phyloP scores from a whole-genome alignment of 2,113 vertebrate species.

The Sigmodon hispidus region DNA sequence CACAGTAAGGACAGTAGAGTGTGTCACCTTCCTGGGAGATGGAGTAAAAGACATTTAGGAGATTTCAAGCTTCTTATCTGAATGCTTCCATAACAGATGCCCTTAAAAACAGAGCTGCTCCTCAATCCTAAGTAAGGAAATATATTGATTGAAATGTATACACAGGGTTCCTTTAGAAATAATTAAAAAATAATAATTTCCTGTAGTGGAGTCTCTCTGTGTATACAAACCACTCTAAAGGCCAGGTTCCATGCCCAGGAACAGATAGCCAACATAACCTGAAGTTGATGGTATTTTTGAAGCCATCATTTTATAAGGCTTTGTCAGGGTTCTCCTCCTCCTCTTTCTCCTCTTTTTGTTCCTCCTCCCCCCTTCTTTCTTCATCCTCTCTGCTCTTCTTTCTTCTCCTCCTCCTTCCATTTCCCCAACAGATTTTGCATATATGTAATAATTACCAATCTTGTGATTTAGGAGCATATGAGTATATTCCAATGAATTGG shows the following conservation, averaged over 20 bases:
- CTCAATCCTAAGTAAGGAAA: not conserved
- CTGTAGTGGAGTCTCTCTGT: not conserved
- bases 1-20: not conserved
- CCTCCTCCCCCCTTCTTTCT: too few species aligned
- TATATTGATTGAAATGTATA: not conserved
- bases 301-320: not conserved
- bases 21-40: not conserved
- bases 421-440: not conserved
- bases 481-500: not conserved
- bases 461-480: not conserved
- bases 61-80: not conserved
- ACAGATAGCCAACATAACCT: not conserved
- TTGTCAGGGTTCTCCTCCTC: not conserved
- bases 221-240: not conserved
- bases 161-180: not conserved
- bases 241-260: not conserved
- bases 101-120: not conserved
- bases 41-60: not conserved
- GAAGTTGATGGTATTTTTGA: not conserved
- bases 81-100: too few species aligned
- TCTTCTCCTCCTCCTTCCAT: not conserved
- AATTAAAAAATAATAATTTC: not conserved
- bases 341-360: not conserved
- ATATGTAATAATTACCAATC: not conserved
- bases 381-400: not conserved